Base-by-base conservation (phyloP, 2,113 vertebrate genomes). In the Antidorcas marsupialis region DNA sequence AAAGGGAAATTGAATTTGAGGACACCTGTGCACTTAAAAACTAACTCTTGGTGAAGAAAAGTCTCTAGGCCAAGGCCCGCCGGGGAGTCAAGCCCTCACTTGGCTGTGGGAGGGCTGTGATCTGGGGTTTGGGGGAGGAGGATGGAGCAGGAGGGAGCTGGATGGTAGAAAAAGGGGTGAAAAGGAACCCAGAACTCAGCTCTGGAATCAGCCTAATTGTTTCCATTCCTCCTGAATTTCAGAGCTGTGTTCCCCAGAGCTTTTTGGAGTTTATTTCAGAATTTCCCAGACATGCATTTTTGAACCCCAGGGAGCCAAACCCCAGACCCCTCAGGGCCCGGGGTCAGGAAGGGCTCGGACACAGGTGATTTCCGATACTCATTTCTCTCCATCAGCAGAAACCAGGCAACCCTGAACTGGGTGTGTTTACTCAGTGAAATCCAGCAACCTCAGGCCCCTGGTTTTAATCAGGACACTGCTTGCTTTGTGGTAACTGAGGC, bases 391-490 rank as follows among this genome's bases (percentile, higher is more conserved):
- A 81, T 97, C 96, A 95, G 95, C 98, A 98, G 94, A 97, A 96
- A 97, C 98, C 97, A 97, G 97, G 97, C 94, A 97, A 98, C 97
- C 97, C 97, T 76, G 86, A 87, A 87, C 94, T 97, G 76, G 59
- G 97, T 95, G 59, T 98, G 98, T 98, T 98, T 98, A 85, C 93
- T 96, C 98, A 97, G 96, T 87, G 97, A 97, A 98, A 98, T 92
- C 57, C 98, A 98, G 99, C 98, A 98, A 98, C 93, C 97, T 86
- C 98, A 87, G 97, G 85, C 95, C 88, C 90, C 97, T 99, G 98
- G 98, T 98, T 99, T 99, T 97, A 98, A 99, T 99, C 98, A 98
- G 98, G 95, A 96, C 19, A 23, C n/a, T 86, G 60, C 98, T 98
- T 2, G 15, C 98, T 97, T 96, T 98, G 97, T 98, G 98, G 98